phyloP scores from a whole-genome alignment of 30 jellyfish, hydroid and myxozoan species.

The Aurelia aurita region DNA sequence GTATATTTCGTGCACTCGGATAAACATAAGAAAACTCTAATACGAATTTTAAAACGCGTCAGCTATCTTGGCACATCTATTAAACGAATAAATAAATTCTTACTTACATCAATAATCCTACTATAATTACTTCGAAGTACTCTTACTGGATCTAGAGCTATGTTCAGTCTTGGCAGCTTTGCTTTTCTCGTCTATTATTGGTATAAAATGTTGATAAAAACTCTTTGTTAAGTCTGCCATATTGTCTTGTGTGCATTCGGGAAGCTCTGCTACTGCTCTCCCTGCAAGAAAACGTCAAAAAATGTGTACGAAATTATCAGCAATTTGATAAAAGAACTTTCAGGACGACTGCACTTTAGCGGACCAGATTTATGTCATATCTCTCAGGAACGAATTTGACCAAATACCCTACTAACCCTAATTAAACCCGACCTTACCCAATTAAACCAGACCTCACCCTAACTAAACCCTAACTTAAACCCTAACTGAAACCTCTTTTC shows the following conservation, averaged over 20 bases:
- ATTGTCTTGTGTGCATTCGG: conserved; percentile 99
- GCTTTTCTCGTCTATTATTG: conserved; percentile 63
- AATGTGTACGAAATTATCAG: background rate
- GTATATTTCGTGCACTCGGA: background rate
- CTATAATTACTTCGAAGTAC: too few relatives aligned
- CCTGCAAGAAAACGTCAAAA: conserved; percentile 44
- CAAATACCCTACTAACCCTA: too few relatives aligned
- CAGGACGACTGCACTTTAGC: too few relatives aligned
- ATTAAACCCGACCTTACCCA: background rate
- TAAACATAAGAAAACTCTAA: too few relatives aligned
- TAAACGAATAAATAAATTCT: background rate
- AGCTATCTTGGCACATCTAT: background rate
- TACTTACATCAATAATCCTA: background rate
- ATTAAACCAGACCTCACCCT: too few relatives aligned
- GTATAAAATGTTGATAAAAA: conserved; percentile 89
- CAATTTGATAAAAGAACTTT: background rate
- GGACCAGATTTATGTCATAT: too few relatives aligned
- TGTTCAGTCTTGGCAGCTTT: conserved; percentile 31
- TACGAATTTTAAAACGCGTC: too few relatives aligned
- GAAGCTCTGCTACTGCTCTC: conserved; percentile 92
- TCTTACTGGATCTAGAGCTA: background rate
- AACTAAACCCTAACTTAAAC: too few relatives aligned
- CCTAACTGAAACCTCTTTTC: too few relatives aligned
- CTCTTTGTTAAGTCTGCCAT: conserved; percentile 94
- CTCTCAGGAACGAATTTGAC: too few relatives aligned